Evolutionary conservation across 2,888 invertebrate genomes (phyloP).

Genomic region (Ectobius pallidus): DNA sequence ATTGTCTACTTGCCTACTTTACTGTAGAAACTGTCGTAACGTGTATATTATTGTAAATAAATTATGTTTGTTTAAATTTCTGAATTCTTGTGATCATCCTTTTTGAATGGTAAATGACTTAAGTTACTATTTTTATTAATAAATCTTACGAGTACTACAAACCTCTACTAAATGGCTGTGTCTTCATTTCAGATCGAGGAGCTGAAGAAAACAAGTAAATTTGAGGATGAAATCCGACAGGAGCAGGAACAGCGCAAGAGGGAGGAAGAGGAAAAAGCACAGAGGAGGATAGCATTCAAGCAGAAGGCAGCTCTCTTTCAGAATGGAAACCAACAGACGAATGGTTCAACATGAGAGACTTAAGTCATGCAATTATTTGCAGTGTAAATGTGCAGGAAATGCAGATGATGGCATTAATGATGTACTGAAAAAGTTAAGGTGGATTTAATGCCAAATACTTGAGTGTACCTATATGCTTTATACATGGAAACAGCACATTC

Average conservation of each 20-base stretch:
- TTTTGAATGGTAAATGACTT: no score
- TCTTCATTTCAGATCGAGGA: constrained; percentile 84
- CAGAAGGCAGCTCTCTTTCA: constrained; percentile 88
- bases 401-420: neutral
- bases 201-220: constrained; percentile 80
- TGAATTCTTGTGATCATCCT: no score
- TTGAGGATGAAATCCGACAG: constrained; percentile 89
- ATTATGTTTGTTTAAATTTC: no score
- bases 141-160: no score
- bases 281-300: constrained; percentile 82
- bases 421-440: neutral
- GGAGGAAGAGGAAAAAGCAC: constrained; percentile 82
- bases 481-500: neutral
- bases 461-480: neutral
- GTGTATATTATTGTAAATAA: no score
- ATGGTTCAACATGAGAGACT: constrained; percentile 17
- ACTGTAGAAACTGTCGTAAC: no score
- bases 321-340: constrained; percentile 5
- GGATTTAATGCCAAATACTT: constrained; percentile 2
- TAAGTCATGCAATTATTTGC: neutral
- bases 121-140: no score
- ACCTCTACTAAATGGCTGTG: no score
- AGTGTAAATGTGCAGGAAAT: neutral
- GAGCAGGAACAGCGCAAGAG: constrained; percentile 89
- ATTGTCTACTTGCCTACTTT: no score